Base-by-base conservation (phyloP, 2,888 invertebrate species). In the Nemapogon koenigi region DNA sequence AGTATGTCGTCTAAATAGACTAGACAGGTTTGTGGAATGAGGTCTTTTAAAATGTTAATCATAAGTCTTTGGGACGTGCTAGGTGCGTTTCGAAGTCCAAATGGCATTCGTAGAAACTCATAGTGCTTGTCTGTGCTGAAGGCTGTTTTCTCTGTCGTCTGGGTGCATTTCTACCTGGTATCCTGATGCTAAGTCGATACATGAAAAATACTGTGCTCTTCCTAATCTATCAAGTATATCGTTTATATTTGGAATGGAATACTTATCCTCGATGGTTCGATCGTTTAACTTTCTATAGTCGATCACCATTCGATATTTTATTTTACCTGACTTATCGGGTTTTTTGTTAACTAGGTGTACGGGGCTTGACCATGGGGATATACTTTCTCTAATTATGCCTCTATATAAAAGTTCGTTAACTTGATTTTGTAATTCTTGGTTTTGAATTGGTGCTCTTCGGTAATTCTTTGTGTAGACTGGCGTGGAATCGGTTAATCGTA, bases 41-140 rank as follows among this genome's bases (percentile, higher is more conserved):
- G 46, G 45, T 32, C 46, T 11, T 41, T 36, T 4, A 64, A 38
- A 2, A 53, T 46, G 25, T 46, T 43, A 40, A 57, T 49, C 46
- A 59, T 59, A 8, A 52, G 29, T 3, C 62, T 16, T 42, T 57
- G 57, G 41, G 63, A 64, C 1, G 57, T 57, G 1, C 47, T 45
- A 2, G 59, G 57, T 1, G 38, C 33, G 15, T 42, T 47, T 27
- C 45, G 47, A 11, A 53, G 19, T 0, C 51, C 52, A 33, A 56
- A 52, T 0, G 50, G 52, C 49, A 51, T 51, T 6, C 51, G 28
- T 1, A 26, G 17, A 13, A 53, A 54, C 41, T 53, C 50, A 16
- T 38, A 53, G 13, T 53, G 51, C 1, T 13, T 38, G 4, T 40
- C 46, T 3, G 49, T 51, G 2, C 30, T 44, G 18, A 53, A 53